Evolutionary conservation across 2,113 vertebrate genomes (phyloP), one percentile per base, ranked within the genome.

Genomic region (Rhinoptilus africanus): DNA sequence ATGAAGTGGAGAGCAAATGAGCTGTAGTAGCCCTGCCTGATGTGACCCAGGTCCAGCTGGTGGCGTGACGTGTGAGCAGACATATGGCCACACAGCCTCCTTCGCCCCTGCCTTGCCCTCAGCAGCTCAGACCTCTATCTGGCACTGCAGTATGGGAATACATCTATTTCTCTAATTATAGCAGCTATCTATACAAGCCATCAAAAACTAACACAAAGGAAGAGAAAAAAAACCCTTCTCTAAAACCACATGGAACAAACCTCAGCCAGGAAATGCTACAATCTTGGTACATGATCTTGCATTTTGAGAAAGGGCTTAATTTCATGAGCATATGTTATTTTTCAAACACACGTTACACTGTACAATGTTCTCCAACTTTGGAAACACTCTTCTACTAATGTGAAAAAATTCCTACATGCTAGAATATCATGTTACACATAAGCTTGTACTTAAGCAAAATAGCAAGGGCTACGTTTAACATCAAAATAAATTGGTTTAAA

Each of bases 241-340:
- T 63, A 62, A 92, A 89, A 50, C 9, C 26, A 41, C 0, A 3
- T 18, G 15, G 32, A 47, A 71, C 85, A 95, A 35, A 22, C 12
- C 57, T 28, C 34, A 64, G 30, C 3, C n/a, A 1, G 1, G 35
- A 85, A 89, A 76, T n/a, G 22, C 1, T 81, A 68, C 77, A 84
- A 53, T 72, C 23, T 41, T 60, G 30, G n/a, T 63, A 43, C 0
- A 26, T n/a, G 51, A 78, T 63, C 37, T 63, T 83, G 43, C 26
- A 51, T 83, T 94, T 85, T 82, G 78, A 59, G 74, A 80, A 73
- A 62, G 37, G n/a, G 22, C 77, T 90, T 39, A 17, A 87, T 60
- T 75, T 81, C 35, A 78, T 12, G 8, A 74, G 39, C 43, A 56
- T 41, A 45, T 74, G 51, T 21, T 93, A 69, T 57, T 96, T 96